These are phyloP conservation scores for Peromyscus californicus DNA, from an alignment of 2,113 vertebrate species.

Conservation along the genomic window DNA sequence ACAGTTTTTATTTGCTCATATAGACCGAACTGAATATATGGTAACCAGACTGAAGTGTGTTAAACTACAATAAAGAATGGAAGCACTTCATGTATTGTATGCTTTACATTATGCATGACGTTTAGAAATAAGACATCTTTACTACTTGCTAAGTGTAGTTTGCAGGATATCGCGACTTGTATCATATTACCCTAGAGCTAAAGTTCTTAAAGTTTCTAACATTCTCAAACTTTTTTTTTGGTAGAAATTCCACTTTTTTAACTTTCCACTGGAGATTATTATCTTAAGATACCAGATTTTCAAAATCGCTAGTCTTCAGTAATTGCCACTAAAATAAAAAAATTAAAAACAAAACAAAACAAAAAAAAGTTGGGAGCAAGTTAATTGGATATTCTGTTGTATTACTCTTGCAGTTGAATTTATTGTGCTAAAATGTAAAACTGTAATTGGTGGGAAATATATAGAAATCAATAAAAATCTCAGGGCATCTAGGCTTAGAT, in stretches of 20 bases:
- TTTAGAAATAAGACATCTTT: background rate
- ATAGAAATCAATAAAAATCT: slow-evolving; percentile 36
- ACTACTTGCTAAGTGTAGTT: slow-evolving; percentile 17
- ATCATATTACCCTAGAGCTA: background rate
- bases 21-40: background rate
- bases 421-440: slow-evolving; percentile 23
- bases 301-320: background rate
- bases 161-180: background rate
- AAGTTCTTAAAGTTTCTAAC: slow-evolving; percentile 35
- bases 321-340: background rate
- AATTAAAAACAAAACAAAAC: no score
- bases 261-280: slow-evolving; percentile 10
- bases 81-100: background rate
- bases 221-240: background rate
- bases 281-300: slow-evolving; percentile 49
- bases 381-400: background rate
- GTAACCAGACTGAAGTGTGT: background rate
- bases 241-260: slow-evolving; percentile 37
- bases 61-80: slow-evolving; percentile 20
- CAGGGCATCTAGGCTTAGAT: background rate
- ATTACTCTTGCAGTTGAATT: slow-evolving; percentile 33
- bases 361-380: slow-evolving; percentile 15
- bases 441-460: background rate
- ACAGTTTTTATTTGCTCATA: background rate
- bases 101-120: background rate